Conservation (phyloP, 2,888 invertebrate genomes). For the Drosophila helvetica region DNA sequence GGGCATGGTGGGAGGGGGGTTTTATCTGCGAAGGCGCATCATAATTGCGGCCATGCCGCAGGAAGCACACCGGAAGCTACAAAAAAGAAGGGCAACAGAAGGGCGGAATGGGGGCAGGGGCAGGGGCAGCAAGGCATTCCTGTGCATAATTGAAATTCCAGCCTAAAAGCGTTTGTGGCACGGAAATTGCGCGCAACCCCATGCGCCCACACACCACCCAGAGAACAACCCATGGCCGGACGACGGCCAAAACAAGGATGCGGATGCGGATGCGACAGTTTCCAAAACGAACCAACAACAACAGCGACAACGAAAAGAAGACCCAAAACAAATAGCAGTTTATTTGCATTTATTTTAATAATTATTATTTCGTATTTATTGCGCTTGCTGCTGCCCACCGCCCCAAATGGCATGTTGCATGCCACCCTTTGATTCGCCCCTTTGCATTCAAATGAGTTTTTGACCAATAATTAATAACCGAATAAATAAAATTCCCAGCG, state of each 20-base stretch:
- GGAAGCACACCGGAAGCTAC: slow-evolving; percentile 34
- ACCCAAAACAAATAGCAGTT: background rate
- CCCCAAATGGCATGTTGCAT: background rate
- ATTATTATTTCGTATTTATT: background rate
- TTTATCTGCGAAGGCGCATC: slow-evolving; percentile 56
- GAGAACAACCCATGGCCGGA: slow-evolving; percentile 45
- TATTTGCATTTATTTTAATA: slow-evolving; percentile 2
- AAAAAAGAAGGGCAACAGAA: slow-evolving; percentile 7
- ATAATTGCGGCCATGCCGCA: slow-evolving; percentile 61
- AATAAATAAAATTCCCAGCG: slow-evolving; percentile 43
- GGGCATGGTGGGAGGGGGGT: background rate
- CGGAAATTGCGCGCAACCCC: slow-evolving; percentile 65
- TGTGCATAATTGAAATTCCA: slow-evolving; percentile 78
- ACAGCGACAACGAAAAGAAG: slow-evolving; percentile 36
- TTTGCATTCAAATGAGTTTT: slow-evolving; percentile 33
- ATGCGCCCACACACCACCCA: slow-evolving; percentile 28
- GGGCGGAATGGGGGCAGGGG: background rate
- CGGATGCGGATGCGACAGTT: slow-evolving; percentile 59
- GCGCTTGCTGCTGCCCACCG: background rate
- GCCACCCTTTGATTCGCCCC: background rate
- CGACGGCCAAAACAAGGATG: slow-evolving; percentile 34
- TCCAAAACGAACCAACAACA: slow-evolving; percentile 29
- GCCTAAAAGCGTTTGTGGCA: slow-evolving; percentile 77
- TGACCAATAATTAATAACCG: slow-evolving; percentile 49
- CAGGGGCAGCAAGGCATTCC: slow-evolving; percentile 51